These are phyloP conservation scores for Hydropsyche betteni DNA, from an alignment of 2,888 invertebrate genomes.

Conservation along the genomic window DNA sequence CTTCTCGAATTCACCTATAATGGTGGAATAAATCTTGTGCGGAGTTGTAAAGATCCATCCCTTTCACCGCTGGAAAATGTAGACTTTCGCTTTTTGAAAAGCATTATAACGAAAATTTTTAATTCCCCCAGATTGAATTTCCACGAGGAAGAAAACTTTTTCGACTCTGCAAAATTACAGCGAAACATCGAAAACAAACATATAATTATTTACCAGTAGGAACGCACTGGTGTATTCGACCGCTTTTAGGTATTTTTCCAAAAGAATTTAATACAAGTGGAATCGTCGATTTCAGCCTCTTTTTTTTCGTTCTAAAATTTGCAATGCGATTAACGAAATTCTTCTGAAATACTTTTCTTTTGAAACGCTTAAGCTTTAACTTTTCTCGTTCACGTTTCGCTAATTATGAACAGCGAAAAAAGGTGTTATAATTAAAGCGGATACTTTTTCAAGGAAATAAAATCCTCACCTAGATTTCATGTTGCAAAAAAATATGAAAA, in stretches of 20 bases:
- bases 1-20: slow-evolving; percentile 3
- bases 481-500: background rate
- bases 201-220: too few relatives aligned
- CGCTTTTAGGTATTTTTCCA: too few relatives aligned
- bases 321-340: background rate
- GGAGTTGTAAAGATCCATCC: slow-evolving; percentile 10
- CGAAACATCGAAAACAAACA: background rate
- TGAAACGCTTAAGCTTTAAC: background rate
- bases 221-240: too few relatives aligned
- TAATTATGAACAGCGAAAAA: background rate
- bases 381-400: slow-evolving; percentile 2
- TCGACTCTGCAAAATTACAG: slow-evolving; percentile 4
- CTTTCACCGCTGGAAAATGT: background rate
- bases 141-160: background rate
- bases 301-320: background rate
- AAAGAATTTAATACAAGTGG: background rate
- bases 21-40: slow-evolving; percentile 7
- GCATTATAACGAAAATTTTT: background rate
- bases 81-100: background rate
- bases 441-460: too few relatives aligned
- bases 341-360: background rate
- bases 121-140: slow-evolving; percentile 7
- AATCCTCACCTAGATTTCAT: background rate
- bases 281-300: background rate
- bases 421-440: too few relatives aligned